These are phyloP conservation scores for Tadarida brasiliensis DNA, from an alignment of 2,797 vertebrate species.

Conservation along the genomic window DNA sequence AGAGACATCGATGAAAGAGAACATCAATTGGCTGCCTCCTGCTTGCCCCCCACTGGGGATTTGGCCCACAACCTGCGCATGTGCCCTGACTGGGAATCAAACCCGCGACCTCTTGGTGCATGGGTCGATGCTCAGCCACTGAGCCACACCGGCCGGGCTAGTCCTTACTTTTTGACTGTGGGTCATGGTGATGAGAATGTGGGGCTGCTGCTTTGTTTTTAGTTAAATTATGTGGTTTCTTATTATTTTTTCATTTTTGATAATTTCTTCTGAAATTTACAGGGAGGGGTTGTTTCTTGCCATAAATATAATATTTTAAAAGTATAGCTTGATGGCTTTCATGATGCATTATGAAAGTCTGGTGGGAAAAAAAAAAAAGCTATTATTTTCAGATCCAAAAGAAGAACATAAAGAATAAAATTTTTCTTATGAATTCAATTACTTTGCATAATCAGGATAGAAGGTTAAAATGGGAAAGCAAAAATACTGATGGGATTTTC, in stretches of 20 bases:
- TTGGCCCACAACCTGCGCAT: too few relatives aligned
- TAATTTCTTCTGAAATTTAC: not conserved
- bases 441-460: not conserved
- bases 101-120: too few relatives aligned
- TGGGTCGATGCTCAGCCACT: too few relatives aligned
- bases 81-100: too few relatives aligned
- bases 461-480: not conserved
- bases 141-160: not conserved
- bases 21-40: too few relatives aligned
- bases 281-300: not conserved
- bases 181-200: not conserved
- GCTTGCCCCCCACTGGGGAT: too few relatives aligned
- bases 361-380: not conserved
- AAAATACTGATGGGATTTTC: not conserved
- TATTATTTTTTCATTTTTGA: not conserved
- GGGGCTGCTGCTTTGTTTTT: not conserved
- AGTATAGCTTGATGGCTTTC: not conserved
- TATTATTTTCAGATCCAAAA: constrained; percentile 34
- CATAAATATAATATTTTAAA: not conserved
- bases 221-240: not conserved
- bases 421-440: constrained; percentile 3
- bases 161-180: not conserved
- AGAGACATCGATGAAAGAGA: too few relatives aligned
- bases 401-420: constrained; percentile 69
- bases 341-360: not conserved